Conservation (phyloP, 2,113 vertebrate species). For the Plectropomus leopardus region DNA sequence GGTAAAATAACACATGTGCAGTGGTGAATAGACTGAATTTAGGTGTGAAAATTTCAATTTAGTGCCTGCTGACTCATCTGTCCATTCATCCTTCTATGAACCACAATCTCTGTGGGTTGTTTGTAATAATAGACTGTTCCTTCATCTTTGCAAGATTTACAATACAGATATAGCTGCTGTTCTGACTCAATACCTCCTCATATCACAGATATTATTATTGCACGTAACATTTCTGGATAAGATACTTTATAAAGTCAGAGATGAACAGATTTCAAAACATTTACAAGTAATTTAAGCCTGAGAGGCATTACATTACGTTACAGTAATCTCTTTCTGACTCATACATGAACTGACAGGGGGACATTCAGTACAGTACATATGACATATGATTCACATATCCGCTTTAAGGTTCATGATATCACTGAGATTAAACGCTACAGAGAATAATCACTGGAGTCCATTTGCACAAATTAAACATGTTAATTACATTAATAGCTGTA, state of each 20-base stretch:
- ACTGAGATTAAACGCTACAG: constrained; percentile 20
- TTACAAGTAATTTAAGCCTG: constrained; percentile 1
- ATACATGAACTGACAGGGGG: neutral
- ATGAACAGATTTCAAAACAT: neutral
- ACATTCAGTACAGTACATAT: neutral
- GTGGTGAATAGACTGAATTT: neutral
- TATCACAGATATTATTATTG: neutral
- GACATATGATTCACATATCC: constrained; percentile 11
- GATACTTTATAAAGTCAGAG: neutral
- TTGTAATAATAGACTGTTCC: neutral
- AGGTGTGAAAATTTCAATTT: neutral
- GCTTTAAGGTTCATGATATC: constrained; percentile 3
- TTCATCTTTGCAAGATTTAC: neutral
- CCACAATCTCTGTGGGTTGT: neutral
- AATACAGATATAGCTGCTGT: neutral
- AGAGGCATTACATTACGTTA: constrained; percentile 22
- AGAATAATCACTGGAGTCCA: neutral
- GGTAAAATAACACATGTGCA: neutral
- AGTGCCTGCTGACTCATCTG: neutral
- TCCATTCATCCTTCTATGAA: neutral
- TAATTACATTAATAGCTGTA: neutral
- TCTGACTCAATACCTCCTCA: neutral
- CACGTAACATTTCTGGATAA: neutral
- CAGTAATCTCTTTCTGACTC: constrained; percentile 40
- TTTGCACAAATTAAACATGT: constrained; percentile 12